Evolutionary conservation across 1,140 invertebrate species (phyloP).

Genomic region (Helicoverpa armigera): DNA sequence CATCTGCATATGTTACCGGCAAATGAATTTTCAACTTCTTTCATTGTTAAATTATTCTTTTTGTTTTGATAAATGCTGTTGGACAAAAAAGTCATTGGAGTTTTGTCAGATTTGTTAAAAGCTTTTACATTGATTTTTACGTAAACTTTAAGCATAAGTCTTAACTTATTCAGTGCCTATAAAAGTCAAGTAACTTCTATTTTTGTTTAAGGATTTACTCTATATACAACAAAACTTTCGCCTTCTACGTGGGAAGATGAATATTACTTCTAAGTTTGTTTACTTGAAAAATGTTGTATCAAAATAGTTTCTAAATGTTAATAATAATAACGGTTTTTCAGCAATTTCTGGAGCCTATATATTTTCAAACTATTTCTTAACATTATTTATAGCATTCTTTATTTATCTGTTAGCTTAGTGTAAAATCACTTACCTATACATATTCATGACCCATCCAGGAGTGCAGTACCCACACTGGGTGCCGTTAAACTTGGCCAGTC

Average conservation of each 20-base stretch:
- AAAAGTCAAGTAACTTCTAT: not conserved
- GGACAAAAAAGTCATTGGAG: not conserved
- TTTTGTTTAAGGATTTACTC: not conserved
- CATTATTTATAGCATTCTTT: too few relatives aligned
- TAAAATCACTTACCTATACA: conserved; percentile 89
- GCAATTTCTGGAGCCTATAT: too few relatives aligned
- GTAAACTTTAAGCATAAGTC: too few relatives aligned
- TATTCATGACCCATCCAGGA: conserved; percentile 95
- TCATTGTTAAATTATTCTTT: conserved; percentile 86
- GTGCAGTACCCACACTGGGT: conserved; percentile 95
- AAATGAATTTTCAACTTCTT: conserved; percentile 92
- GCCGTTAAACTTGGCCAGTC: conserved; percentile 91
- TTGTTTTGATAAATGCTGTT: conserved; percentile 72
- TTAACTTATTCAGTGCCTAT: too few relatives aligned
- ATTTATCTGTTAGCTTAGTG: not conserved
- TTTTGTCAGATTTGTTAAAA: too few relatives aligned
- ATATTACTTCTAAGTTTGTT: not conserved
- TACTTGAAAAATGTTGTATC: not conserved
- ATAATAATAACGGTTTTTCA: too few relatives aligned
- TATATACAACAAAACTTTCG: too few relatives aligned
- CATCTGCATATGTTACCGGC: conserved; percentile 95
- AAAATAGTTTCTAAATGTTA: not conserved
- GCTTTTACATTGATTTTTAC: too few relatives aligned
- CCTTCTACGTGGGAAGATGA: not conserved
- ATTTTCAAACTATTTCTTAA: too few relatives aligned